These are phyloP conservation scores for Toxotes chatareus DNA, from an alignment of 2,113 vertebrate species.

Conservation along the genomic window DNA sequence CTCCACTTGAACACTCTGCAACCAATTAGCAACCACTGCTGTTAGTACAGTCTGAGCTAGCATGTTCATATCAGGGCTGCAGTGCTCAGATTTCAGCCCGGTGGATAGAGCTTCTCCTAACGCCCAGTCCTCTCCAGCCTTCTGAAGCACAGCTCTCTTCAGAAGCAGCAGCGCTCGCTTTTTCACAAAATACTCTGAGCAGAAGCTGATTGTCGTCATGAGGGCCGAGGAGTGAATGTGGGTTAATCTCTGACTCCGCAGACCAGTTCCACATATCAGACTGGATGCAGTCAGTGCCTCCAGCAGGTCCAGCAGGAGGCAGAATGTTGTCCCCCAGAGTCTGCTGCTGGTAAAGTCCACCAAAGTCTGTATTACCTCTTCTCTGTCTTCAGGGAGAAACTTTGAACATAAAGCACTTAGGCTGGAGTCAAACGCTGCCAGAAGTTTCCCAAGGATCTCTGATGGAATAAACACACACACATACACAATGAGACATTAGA, in stretches of 20 bases:
- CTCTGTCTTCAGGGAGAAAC: constrained; percentile 70
- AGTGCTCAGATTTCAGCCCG: neutral
- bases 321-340: constrained; percentile 67
- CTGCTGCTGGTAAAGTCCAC: constrained; percentile 27
- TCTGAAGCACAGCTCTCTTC: constrained; percentile 88
- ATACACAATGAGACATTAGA: neutral
- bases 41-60: constrained; percentile 81
- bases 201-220: constrained; percentile 72
- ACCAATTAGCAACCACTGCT: constrained; percentile 80
- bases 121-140: constrained; percentile 86
- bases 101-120: neutral
- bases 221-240: constrained; percentile 78
- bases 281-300: constrained; percentile 87
- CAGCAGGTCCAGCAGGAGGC: constrained; percentile 86
- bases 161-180: constrained; percentile 87
- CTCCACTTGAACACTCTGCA: constrained; percentile 78
- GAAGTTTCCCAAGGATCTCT: constrained; percentile 84
- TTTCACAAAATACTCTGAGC: constrained; percentile 84
- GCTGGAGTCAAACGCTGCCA: constrained; percentile 82
- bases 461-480: constrained; percentile 40
- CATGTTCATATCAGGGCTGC: constrained; percentile 69
- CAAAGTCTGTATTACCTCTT: neutral
- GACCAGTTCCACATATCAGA: constrained; percentile 49
- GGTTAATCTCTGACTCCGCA: constrained; percentile 84
- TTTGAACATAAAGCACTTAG: constrained; percentile 82